Conservation (phyloP, 2,888 invertebrate genomes). For the Adela reaumurella region DNA sequence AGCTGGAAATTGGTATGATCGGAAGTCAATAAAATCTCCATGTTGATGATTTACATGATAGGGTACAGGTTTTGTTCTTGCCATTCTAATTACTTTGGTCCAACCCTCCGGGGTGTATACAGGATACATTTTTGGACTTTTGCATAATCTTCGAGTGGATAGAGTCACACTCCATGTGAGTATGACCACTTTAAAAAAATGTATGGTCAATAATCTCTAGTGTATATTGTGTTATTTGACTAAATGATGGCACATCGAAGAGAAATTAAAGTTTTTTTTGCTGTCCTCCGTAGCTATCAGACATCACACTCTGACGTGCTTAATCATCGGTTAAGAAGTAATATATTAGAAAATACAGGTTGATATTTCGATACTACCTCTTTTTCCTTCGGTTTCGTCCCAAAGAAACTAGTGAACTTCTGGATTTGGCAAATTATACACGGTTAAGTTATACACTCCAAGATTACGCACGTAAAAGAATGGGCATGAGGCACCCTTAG, state of each 20-base stretch:
- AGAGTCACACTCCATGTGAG: constrained; percentile 15
- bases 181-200: constrained; percentile 13
- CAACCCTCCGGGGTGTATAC: constrained; percentile 15
- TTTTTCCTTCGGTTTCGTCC: constrained; percentile 20
- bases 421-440: constrained; percentile 20
- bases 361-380: constrained; percentile 19
- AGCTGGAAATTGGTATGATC: too few relatives aligned
- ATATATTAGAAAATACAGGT: constrained; percentile 15
- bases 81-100: too few relatives aligned
- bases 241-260: constrained; percentile 10
- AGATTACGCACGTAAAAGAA: constrained; percentile 19
- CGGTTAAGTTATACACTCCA: constrained; percentile 19
- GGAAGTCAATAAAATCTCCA: too few relatives aligned
- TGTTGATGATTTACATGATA: too few relatives aligned
- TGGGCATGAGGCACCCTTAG: constrained; percentile 16
- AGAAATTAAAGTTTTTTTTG: constrained; percentile 15
- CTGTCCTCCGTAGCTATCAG: constrained; percentile 15
- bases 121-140: constrained; percentile 16
- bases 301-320: constrained; percentile 14
- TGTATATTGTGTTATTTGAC: too few relatives aligned
- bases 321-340: constrained; percentile 6
- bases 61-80: too few relatives aligned
- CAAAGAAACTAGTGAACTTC: constrained; percentile 18
- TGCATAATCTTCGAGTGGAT: constrained; percentile 18
- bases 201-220: constrained; percentile 4